Percentiles rank a stretch among this genome's conserved stretches.
These are phyloP conservation scores for Neotoma lepida DNA, from an alignment of 2,113 vertebrate species.

Conservation along the genomic window DNA sequence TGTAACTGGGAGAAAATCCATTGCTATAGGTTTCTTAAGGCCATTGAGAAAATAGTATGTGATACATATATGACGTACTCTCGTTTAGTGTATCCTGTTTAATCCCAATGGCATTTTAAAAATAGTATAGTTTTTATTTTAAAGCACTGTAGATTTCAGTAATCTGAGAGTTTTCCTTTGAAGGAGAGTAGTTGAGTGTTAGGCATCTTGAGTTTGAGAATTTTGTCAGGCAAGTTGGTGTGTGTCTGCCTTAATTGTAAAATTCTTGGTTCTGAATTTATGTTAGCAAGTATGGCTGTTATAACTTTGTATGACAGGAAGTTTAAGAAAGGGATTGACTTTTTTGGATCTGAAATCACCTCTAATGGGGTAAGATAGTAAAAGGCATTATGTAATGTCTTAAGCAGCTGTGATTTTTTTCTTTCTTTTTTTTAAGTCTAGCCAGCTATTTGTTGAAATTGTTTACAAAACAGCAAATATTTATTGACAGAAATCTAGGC, in stretches of 20 bases:
- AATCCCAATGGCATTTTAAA: neutral
- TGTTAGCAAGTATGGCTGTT: neutral
- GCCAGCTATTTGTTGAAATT: constrained; percentile 42
- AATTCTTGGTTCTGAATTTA: constrained; percentile 45
- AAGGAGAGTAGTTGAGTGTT: neutral
- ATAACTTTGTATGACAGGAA: neutral
- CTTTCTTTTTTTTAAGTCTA: neutral
- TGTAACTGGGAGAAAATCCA: neutral
- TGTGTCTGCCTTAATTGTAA: constrained; percentile 18
- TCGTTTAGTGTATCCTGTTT: constrained; percentile 10
- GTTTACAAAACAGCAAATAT: neutral
- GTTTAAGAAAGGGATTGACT: neutral
- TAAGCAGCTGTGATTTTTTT: constrained; percentile 19
- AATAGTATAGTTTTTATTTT: constrained; percentile 50
- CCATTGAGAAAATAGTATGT: constrained; percentile 18
- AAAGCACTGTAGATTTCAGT: constrained; percentile 43
- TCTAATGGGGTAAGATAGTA: neutral
- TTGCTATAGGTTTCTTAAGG: neutral
- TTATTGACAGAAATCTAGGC: neutral
- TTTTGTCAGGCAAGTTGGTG: constrained; percentile 36
- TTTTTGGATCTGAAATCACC: neutral
- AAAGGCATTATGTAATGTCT: neutral
- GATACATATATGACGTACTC: neutral
- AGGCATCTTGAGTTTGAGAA: constrained; percentile 36
- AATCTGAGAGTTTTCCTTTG: constrained; percentile 42